A percentile compares a stretch with the other conserved stretches of the same genome.
These are phyloP conservation scores for Hydra vulgaris DNA, from an alignment of 30 jellyfish, hydroid and myxozoan species.

Conservation along the genomic window DNA sequence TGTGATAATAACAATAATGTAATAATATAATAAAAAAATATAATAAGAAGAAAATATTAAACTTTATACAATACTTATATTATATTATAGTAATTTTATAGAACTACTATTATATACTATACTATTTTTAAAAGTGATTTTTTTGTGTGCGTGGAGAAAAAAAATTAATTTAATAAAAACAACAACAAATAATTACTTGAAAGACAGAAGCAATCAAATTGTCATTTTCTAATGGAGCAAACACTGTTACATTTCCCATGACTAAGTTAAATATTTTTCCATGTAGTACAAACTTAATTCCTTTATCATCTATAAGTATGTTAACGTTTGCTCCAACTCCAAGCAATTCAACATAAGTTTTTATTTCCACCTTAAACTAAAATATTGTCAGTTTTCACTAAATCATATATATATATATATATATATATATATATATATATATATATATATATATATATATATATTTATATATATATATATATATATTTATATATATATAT, in stretches of 20 bases:
- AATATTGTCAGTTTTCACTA: neutral
- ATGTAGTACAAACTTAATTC: slow-evolving; percentile 25
- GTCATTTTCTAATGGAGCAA: slow-evolving; percentile 24
- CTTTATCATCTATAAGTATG: slow-evolving; percentile 37
- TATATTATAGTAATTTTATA: no score
- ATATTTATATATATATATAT: no score
- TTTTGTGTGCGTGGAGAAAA: no score
- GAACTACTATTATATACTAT: no score
- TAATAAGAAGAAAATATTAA: no score
- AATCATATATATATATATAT: neutral
- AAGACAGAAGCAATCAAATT: neutral
- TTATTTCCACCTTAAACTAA: slow-evolving; percentile 29
- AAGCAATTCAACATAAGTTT: slow-evolving; percentile 38
- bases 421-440: no score
- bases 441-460: no score
- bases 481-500: no score
- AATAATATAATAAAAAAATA: no score
- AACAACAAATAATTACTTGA: neutral
- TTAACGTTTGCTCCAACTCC: slow-evolving; percentile 49
- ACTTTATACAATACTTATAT: no score
- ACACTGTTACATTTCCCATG: slow-evolving; percentile 50
- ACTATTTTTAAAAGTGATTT: no score
- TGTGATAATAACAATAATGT: no score
- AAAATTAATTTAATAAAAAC: neutral
- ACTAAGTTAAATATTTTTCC: slow-evolving; percentile 50